phyloP scores from a whole-genome alignment of 1,140 invertebrate genomes.

The Latrodectus geometricus region DNA sequence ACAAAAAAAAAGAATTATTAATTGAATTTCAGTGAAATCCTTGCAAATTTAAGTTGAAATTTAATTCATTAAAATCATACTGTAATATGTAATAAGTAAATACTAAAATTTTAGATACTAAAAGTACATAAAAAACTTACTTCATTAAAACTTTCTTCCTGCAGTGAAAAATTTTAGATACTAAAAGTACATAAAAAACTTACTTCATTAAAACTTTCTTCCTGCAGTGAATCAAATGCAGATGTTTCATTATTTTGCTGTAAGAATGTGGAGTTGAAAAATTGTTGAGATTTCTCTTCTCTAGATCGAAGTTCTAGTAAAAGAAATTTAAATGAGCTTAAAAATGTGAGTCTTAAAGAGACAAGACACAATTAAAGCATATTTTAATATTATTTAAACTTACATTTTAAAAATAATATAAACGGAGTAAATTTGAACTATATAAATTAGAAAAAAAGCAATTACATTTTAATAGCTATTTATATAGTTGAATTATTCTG shows the following conservation, averaged over 20 bases:
- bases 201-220: conserved; percentile 54
- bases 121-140: conserved; percentile 23
- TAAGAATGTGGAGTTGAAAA: conserved; percentile 74
- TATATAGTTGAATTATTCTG: no score
- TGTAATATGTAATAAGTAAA: no score
- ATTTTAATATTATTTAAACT: not conserved
- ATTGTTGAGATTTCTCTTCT: conserved; percentile 88
- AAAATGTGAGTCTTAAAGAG: not conserved
- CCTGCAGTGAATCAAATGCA: conserved; percentile 45
- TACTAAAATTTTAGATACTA: not conserved
- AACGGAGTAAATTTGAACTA: not conserved
- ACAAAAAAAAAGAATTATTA: no score
- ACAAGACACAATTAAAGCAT: not conserved
- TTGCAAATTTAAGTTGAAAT: no score
- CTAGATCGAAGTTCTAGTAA: conserved; percentile 81
- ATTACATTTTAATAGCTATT: no score
- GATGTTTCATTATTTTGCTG: conserved; percentile 27
- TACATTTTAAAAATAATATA: not conserved
- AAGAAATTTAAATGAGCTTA: conserved; percentile 29
- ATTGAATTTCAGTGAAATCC: no score
- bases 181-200: no score
- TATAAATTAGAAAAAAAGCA: not conserved
- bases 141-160: conserved; percentile 53
- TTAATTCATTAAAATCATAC: no score
- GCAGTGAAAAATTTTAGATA: no score